Conservation (phyloP, 2,113 vertebrate genomes). For the Acrocephalus arundinaceus region DNA sequence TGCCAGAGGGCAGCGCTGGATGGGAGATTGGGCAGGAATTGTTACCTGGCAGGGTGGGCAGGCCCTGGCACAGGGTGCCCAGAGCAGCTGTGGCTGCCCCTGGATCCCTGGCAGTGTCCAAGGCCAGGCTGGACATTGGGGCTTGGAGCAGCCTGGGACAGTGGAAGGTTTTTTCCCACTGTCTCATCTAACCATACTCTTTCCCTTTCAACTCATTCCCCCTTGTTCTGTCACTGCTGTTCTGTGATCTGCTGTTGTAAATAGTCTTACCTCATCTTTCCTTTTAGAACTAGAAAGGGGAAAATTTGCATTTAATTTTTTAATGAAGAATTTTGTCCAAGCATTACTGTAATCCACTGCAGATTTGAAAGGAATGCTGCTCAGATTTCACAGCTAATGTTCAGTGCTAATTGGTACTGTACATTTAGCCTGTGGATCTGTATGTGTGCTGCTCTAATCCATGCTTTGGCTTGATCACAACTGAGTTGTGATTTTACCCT, state of each 20-base stretch:
- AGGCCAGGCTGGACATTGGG: background rate
- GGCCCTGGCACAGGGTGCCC: background rate
- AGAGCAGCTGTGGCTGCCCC: background rate
- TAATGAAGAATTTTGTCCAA: background rate
- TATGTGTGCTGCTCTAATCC: background rate
- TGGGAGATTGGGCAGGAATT: background rate
- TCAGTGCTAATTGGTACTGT: background rate
- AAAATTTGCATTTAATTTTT: background rate
- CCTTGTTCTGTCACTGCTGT: background rate
- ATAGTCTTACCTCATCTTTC: background rate
- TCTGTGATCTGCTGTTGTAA: background rate
- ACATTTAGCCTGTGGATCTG: background rate
- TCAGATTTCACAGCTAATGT: background rate
- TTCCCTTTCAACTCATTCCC: background rate
- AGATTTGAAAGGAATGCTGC: background rate
- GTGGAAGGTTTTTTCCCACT: background rate
- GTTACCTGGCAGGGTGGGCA: background rate
- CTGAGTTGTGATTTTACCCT: background rate
- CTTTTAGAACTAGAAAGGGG: background rate
- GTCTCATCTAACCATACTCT: background rate
- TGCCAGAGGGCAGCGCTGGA: background rate
- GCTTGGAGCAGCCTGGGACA: background rate
- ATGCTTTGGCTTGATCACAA: background rate
- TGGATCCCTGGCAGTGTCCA: background rate
- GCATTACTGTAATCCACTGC: background rate